Evolutionary conservation across 1,140 invertebrate genomes (phyloP).

Genomic region (Diabrotica undecimpunctata): DNA sequence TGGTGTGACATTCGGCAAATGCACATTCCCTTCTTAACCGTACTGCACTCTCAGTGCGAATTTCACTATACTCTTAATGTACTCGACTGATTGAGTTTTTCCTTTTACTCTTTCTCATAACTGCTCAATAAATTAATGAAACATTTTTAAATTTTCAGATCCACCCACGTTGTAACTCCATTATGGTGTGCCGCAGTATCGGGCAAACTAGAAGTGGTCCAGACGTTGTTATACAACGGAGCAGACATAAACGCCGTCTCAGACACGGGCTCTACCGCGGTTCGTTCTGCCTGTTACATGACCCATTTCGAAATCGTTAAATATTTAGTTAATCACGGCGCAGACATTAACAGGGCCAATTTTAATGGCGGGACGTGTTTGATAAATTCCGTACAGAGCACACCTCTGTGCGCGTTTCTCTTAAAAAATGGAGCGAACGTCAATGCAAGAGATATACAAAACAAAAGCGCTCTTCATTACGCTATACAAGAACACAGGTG

Average conservation of each 20-base stretch:
- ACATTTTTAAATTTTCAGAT: slow-evolving; percentile 45
- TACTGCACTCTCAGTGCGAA: no score
- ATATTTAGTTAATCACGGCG: slow-evolving; percentile 78
- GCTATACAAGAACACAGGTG: slow-evolving; percentile 82
- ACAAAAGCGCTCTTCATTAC: slow-evolving; percentile 90
- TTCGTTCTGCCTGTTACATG: slow-evolving; percentile 90
- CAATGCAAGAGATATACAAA: slow-evolving; percentile 85
- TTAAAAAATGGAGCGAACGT: slow-evolving; percentile 74
- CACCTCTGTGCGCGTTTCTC: slow-evolving; percentile 75
- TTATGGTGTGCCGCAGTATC: slow-evolving; percentile 91
- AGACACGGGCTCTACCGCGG: slow-evolving; percentile 84
- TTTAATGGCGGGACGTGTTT: slow-evolving; percentile 91
- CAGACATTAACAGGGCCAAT: slow-evolving; percentile 82
- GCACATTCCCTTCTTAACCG: no score
- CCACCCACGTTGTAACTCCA: slow-evolving; percentile 80
- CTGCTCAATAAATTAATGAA: no score
- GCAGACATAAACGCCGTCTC: slow-evolving; percentile 82
- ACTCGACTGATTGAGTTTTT: no score
- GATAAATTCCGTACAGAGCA: slow-evolving; percentile 89
- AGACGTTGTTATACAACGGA: slow-evolving; percentile 72
- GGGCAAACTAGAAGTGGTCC: slow-evolving; percentile 75
- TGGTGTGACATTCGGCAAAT: no score
- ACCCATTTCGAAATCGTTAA: slow-evolving; percentile 79
- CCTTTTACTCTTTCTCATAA: no score
- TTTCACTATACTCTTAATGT: no score